Evolutionary conservation across 2,888 invertebrate species (phyloP), one percentile per base, ranked within the genome.

Genomic region (Limnephilus rhombicus): DNA sequence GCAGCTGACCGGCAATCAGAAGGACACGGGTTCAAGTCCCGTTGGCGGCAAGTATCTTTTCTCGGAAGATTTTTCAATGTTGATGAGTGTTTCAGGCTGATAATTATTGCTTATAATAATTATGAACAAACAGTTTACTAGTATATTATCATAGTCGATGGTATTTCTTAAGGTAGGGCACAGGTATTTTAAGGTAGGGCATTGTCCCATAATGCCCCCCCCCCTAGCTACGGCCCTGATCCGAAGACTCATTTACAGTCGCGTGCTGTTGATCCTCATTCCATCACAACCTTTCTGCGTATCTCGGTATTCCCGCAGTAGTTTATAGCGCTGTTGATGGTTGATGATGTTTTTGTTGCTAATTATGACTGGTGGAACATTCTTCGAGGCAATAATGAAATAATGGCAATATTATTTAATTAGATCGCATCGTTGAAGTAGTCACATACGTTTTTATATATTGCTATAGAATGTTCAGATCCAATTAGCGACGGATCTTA

Each of bases 191-290:
- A n/a, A n/a, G n/a, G n/a, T n/a, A n/a, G n/a, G n/a, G n/a, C n/a
- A n/a, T n/a, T n/a, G n/a, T n/a, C n/a, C n/a, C n/a, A n/a, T n/a
- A n/a, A n/a, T n/a, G n/a, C n/a, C n/a, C n/a, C n/a, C n/a, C n/a
- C n/a, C n/a, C n/a, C n/a, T n/a, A n/a, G n/a, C n/a, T n/a, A n/a
- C n/a, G n/a, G n/a, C n/a, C n/a, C n/a, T n/a, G n/a, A 3, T 53
- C 53, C 53, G 13, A 53, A 53, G 53, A 18, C 53, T 53, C 4
- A 15, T 45, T 91, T 49, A 49, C 34, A 49, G 18, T 34, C 41
- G 45, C 80, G 41, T 53, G 45, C 45, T 49, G 49, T 87, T n/a
- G 12, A 88, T 88, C 87, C 31, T 91, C 91, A 91, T 91, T 91
- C 91, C 88, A 85, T 88, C 53, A 82, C 91, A 81, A 34, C 2